These are phyloP conservation scores for Agrilus planipennis DNA, from an alignment of 1,140 invertebrate genomes.

Conservation along the genomic window DNA sequence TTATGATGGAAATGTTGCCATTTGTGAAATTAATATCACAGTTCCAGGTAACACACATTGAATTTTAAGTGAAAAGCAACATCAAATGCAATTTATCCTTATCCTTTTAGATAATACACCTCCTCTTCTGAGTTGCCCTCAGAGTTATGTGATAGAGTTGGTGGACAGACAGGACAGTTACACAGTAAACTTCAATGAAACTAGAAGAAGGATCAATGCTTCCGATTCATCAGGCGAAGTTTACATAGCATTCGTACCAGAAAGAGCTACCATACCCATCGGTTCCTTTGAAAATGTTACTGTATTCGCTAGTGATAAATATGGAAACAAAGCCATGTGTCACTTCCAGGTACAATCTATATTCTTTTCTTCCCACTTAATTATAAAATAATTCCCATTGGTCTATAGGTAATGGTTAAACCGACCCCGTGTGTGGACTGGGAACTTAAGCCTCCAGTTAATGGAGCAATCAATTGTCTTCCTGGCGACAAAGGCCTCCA, in stretches of 20 bases:
- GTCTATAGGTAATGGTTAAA: constrained; percentile 61
- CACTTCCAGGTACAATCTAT: constrained; percentile 71
- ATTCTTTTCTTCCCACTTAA: neutral
- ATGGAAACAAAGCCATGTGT: constrained; percentile 81
- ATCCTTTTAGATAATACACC: constrained; percentile 69
- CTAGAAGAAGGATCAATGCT: constrained; percentile 70
- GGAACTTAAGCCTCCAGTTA: constrained; percentile 78
- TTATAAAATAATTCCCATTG: neutral
- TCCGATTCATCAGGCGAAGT: constrained; percentile 86
- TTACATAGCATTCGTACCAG: constrained; percentile 68
- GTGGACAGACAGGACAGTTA: constrained; percentile 84
- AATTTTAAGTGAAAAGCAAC: constrained; percentile 6
- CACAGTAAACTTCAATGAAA: constrained; percentile 86
- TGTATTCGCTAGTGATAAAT: constrained; percentile 77
- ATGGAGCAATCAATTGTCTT: constrained; percentile 79
- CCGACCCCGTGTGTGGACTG: constrained; percentile 89
- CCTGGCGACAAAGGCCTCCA: constrained; percentile 69
- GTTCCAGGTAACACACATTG: constrained; percentile 49
- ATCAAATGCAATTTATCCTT: constrained; percentile 5
- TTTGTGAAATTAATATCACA: constrained; percentile 92
- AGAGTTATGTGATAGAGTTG: constrained; percentile 89
- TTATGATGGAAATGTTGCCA: constrained; percentile 93
- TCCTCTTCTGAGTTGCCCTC: constrained; percentile 85
- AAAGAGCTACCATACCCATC: constrained; percentile 75
- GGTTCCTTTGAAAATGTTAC: constrained; percentile 92